Conservation (phyloP, 2,888 invertebrate genomes). For the Habroteleia sp. region DNA sequence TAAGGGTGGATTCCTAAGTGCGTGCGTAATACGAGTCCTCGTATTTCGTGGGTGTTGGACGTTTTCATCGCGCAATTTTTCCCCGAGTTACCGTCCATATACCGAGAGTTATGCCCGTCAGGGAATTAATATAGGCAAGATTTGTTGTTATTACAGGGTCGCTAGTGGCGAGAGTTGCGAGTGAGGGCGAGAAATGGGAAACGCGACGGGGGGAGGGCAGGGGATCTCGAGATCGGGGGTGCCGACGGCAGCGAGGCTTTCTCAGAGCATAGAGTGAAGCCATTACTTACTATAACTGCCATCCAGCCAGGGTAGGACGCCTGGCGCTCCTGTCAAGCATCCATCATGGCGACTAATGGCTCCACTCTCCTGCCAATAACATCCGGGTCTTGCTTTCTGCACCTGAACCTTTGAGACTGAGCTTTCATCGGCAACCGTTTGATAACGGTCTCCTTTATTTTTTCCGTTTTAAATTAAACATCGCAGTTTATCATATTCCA, state of each 20-base stretch:
- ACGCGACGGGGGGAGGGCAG: constrained; percentile 47
- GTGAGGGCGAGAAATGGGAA: constrained; percentile 56
- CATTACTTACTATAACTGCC: constrained; percentile 81
- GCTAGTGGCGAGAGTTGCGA: constrained; percentile 65
- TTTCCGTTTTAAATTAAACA: constrained; percentile 54
- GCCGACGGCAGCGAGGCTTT: constrained; percentile 73
- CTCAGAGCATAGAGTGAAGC: constrained; percentile 78
- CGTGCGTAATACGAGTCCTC: constrained; percentile 73
- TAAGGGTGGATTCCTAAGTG: constrained; percentile 68
- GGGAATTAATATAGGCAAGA: constrained; percentile 80
- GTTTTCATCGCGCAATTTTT: constrained; percentile 78
- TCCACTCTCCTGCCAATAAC: constrained; percentile 81
- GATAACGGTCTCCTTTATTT: constrained; percentile 63
- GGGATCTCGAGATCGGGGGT: constrained; percentile 46
- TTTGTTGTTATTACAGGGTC: constrained; percentile 79
- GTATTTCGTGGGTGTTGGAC: constrained; percentile 73
- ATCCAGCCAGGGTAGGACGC: constrained; percentile 74
- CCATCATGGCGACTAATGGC: constrained; percentile 81
- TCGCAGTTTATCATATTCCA: constrained; percentile 45
- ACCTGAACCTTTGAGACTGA: constrained; percentile 67
- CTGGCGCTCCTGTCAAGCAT: constrained; percentile 79
- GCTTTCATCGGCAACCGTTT: constrained; percentile 63
- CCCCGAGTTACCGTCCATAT: constrained; percentile 72
- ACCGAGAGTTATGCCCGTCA: constrained; percentile 79
- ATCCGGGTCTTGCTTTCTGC: constrained; percentile 74